Percentiles rank a stretch among this genome's conserved stretches.
Conservation (phyloP, 1,140 invertebrate species). For the Geopemphigus sp. region DNA sequence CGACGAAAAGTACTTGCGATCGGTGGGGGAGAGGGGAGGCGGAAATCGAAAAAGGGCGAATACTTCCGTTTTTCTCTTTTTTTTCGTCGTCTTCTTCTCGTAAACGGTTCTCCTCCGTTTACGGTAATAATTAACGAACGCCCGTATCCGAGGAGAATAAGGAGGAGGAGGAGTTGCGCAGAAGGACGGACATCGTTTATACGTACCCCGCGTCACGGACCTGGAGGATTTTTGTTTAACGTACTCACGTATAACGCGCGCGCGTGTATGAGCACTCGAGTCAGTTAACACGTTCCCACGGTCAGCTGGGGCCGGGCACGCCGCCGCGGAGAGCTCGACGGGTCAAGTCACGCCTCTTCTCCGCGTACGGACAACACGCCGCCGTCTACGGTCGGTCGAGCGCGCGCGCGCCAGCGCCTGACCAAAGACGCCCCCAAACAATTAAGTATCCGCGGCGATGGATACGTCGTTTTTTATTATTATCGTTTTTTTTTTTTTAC, state of each 20-base stretch:
- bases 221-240: background rate
- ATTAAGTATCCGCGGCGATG: conserved; percentile 6
- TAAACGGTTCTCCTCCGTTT: too few species aligned
- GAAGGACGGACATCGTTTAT: too few species aligned
- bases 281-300: conserved; percentile 30
- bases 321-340: background rate
- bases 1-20: too few species aligned
- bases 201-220: too few species aligned
- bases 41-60: too few species aligned
- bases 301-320: conserved; percentile 7
- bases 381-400: background rate
- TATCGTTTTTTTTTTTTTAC: too few species aligned
- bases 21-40: too few species aligned
- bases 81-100: too few species aligned
- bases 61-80: too few species aligned
- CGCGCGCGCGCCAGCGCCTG: conserved; percentile 2
- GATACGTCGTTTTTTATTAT: background rate
- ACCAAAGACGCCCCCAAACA: conserved; percentile 34
- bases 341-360: conserved; percentile 31
- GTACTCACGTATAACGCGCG: background rate
- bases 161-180: too few species aligned
- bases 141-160: background rate
- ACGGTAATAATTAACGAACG: too few species aligned
- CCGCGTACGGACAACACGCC: too few species aligned
- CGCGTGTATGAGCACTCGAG: background rate